A percentile compares a stretch with the other conserved stretches of the same genome.
phyloP scores from a whole-genome alignment of 2,888 invertebrate genomes.

The Ectemnius continuus region DNA sequence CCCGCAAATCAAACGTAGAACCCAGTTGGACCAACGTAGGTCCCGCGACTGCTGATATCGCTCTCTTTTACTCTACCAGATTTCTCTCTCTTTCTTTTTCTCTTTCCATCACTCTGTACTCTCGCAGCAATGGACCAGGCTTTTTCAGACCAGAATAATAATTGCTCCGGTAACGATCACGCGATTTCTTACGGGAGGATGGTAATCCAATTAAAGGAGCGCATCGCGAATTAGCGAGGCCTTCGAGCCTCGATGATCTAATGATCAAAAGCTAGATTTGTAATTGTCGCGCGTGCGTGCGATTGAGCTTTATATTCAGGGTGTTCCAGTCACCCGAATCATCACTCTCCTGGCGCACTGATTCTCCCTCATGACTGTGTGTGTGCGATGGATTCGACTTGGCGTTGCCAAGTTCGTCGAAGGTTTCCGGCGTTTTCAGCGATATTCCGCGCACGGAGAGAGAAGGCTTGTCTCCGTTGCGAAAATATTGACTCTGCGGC shows the following conservation, averaged over 20 bases:
- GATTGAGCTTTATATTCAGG: too few relatives aligned
- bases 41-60: slow-evolving; percentile 51
- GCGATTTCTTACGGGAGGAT: not conserved
- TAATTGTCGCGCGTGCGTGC: too few relatives aligned
- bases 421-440: slow-evolving; percentile 36
- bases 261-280: too few relatives aligned
- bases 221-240: not conserved
- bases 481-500: slow-evolving; percentile 58
- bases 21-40: slow-evolving; percentile 64
- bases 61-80: slow-evolving; percentile 45
- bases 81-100: slow-evolving; percentile 21
- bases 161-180: not conserved
- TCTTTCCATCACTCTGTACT: not conserved
- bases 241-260: too few relatives aligned
- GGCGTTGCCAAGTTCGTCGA: slow-evolving; percentile 4
- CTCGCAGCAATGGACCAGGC: not conserved
- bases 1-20: slow-evolving; percentile 59
- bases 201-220: not conserved
- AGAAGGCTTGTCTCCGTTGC: slow-evolving; percentile 23
- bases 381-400: slow-evolving; percentile 12
- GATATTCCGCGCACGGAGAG: slow-evolving; percentile 45
- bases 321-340: not conserved
- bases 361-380: not conserved
- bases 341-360: not conserved
- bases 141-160: not conserved